Percentiles rank a stretch among this genome's conserved stretches.
These are phyloP conservation scores for Enteromius paludinosus DNA, from an alignment of 2,797 vertebrate species.

Conservation along the genomic window DNA sequence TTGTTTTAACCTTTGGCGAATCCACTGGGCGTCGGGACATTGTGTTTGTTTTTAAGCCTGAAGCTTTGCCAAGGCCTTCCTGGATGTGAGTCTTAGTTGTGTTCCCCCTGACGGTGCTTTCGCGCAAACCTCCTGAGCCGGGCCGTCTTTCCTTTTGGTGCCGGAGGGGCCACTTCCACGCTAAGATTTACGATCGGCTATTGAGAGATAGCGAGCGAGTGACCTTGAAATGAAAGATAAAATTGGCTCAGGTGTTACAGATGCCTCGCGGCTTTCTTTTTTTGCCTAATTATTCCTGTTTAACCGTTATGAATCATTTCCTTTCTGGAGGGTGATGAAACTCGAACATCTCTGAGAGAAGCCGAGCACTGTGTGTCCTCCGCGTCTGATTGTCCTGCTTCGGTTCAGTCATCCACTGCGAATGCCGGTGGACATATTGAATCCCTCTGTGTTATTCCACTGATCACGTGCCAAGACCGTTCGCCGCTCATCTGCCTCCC, in stretches of 20 bases:
- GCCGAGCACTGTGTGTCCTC: slow-evolving; percentile 36
- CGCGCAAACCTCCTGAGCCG: slow-evolving; percentile 37
- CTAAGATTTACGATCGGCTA: slow-evolving; percentile 51
- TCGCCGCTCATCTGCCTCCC: slow-evolving; percentile 54
- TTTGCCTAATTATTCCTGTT: background rate
- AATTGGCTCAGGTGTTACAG: slow-evolving; percentile 20
- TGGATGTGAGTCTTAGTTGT: slow-evolving; percentile 58
- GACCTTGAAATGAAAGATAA: slow-evolving; percentile 30
- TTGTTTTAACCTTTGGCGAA: slow-evolving; percentile 84
- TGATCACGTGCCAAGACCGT: slow-evolving; percentile 69
- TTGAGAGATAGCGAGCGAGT: slow-evolving; percentile 10
- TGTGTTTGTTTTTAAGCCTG: slow-evolving; percentile 81
- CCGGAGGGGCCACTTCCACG: slow-evolving; percentile 47
- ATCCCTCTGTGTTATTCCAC: slow-evolving; percentile 65
- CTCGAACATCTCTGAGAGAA: slow-evolving; percentile 23
- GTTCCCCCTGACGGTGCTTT: slow-evolving; percentile 53
- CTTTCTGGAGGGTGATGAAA: slow-evolving; percentile 34
- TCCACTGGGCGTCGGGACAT: slow-evolving; percentile 74
- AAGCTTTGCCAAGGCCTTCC: slow-evolving; percentile 72
- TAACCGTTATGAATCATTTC: slow-evolving; percentile 18
- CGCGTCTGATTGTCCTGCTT: slow-evolving; percentile 43
- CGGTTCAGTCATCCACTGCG: slow-evolving; percentile 63
- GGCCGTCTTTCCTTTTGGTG: slow-evolving; percentile 33
- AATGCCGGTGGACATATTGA: slow-evolving; percentile 74
- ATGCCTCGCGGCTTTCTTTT: slow-evolving; percentile 5